Evolutionary conservation across 1,140 invertebrate genomes (phyloP), one percentile per base, ranked within the genome.

Genomic region (Ephestia elutella): DNA sequence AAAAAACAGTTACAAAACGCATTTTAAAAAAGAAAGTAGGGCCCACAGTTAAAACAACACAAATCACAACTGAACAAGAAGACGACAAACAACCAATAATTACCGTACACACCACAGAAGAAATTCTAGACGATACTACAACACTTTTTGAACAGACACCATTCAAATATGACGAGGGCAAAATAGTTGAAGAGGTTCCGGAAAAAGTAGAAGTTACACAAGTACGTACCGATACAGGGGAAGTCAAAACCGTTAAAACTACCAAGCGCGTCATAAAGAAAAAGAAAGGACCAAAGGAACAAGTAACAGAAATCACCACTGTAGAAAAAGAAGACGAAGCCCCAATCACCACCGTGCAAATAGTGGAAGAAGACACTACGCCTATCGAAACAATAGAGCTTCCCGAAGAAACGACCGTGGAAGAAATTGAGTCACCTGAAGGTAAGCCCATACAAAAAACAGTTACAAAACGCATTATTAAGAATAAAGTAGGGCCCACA

Each of bases 31-130:
- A 25, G 65, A 73, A 79, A 48, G 80, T 75, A 61, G 89, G 82
- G 48, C 73, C 73, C 9, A 87, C 79, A 64, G 63, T 84, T 60
- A 75, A 87, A 75, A 77, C 82, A 5, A 89, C 81, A 28, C 82
- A 90, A 78, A 84, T 89, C 61, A 78, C 85, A 15, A 87, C 87
- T 28, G 72, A 89, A 56, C 80, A 89, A 75, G 83, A 89, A 65
- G 84, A 88, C 58, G 82, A 82, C 38, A 80, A 89, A 66, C 57
- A 70, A 54, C 83, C 86, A 7, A 62, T 84, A 49, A 78, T 59
- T 32, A 64, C 19, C 0, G 50, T 60, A 49, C 54, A 62, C 49
- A 58, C 18, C 10, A 54, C 56, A 51, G 53, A 58, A 49, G 56
- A 58, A 58, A 10, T 58, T 7, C 38, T 53, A 56, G 58, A 49